Conservation (phyloP, 2,113 vertebrate species). For the Xerus inauris region DNA sequence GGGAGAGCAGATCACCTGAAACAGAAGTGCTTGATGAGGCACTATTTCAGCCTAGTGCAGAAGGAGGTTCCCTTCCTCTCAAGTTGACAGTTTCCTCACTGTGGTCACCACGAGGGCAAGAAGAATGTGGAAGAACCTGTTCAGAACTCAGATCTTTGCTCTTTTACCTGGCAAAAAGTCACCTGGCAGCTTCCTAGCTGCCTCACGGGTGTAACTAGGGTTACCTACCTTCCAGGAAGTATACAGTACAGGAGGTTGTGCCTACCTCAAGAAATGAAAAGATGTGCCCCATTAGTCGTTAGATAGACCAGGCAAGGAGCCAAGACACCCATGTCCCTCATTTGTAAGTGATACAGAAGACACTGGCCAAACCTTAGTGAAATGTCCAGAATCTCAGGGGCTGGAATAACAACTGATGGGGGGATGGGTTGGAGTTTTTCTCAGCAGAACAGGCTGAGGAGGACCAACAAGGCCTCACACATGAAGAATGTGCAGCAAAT, state of each 20-base stretch:
- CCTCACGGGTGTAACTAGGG: conserved; percentile 76
- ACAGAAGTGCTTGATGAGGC: neutral
- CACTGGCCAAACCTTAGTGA: neutral
- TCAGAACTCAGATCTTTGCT: conserved; percentile 73
- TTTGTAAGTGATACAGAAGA: neutral
- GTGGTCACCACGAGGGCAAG: conserved; percentile 66
- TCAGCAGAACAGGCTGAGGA: neutral
- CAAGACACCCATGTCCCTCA: neutral
- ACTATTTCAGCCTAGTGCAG: neutral
- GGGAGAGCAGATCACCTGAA: neutral
- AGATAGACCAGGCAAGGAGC: neutral
- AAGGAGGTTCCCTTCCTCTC: conserved; percentile 71
- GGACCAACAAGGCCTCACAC: neutral
- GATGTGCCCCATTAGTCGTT: neutral
- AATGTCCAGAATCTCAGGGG: neutral
- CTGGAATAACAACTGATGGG: neutral
- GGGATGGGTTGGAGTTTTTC: neutral
- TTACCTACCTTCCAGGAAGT: conserved; percentile 64
- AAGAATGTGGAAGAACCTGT: conserved; percentile 81
- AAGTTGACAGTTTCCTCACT: conserved; percentile 78
- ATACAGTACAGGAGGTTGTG: neutral
- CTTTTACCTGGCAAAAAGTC: conserved; percentile 66
- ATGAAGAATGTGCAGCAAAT: neutral
- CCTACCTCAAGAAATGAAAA: neutral
- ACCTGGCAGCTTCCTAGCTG: conserved; percentile 69